phyloP scores from a whole-genome alignment of 92 coral and sea anemone species.

The Plumapathes pennacea region DNA sequence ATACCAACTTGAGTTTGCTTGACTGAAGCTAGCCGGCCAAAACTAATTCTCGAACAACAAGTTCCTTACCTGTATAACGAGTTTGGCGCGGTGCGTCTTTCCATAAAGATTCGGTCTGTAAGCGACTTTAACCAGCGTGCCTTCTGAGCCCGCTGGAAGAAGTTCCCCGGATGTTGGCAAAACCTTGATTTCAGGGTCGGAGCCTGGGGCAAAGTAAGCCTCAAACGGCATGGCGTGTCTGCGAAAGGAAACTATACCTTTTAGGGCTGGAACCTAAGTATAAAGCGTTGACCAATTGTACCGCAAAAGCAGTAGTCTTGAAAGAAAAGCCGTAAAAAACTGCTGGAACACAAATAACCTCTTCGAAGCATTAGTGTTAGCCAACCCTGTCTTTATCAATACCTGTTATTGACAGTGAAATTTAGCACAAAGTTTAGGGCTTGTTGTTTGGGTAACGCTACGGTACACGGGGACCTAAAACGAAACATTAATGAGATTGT shows the following conservation, averaged over 20 bases:
- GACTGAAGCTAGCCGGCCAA: not conserved
- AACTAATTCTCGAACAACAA: too few relatives aligned
- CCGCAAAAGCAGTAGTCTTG: too few relatives aligned
- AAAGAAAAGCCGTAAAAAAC: too few relatives aligned
- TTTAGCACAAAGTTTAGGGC: too few relatives aligned
- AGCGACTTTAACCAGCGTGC: conserved; percentile 82
- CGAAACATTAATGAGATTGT: too few relatives aligned
- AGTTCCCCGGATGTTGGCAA: conserved; percentile 70
- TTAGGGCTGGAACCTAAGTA: not conserved
- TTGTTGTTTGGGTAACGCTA: too few relatives aligned
- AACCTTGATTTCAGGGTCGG: conserved; percentile 85
- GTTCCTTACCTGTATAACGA: conserved; percentile 77
- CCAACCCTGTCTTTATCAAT: too few relatives aligned
- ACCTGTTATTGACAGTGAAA: too few relatives aligned
- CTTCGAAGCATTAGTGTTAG: too few relatives aligned
- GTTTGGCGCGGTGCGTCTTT: conserved; percentile 91
- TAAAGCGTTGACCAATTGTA: too few relatives aligned
- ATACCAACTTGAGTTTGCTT: not conserved
- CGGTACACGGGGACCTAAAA: too few relatives aligned
- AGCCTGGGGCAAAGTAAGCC: conserved; percentile 83
- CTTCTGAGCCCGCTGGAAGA: conserved; percentile 75
- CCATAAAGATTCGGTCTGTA: conserved; percentile 92
- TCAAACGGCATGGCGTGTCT: conserved; percentile 80
- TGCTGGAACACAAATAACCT: too few relatives aligned
- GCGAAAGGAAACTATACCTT: conserved; percentile 5